These are phyloP conservation scores for Temnothorax curvispinosus DNA, from an alignment of 1,140 invertebrate genomes.

Conservation along the genomic window DNA sequence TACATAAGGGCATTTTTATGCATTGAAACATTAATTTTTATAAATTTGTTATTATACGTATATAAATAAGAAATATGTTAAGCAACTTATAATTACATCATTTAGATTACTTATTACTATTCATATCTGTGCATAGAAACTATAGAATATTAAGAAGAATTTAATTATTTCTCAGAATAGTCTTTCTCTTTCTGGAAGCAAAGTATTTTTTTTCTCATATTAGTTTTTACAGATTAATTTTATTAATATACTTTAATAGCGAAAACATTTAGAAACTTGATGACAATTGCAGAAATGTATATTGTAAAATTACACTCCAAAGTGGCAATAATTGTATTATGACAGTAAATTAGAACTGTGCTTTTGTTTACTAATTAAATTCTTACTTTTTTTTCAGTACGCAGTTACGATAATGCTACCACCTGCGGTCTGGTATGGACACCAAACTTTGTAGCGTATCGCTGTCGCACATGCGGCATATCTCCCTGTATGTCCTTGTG, in stretches of 20 bases:
- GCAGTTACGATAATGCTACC: slow-evolving; percentile 97
- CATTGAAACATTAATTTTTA: slow-evolving; percentile 18
- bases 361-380: slow-evolving; percentile 19
- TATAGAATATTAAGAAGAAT: neutral
- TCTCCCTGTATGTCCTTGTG: slow-evolving; percentile 99
- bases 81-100: neutral
- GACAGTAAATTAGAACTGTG: neutral
- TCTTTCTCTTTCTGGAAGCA: neutral
- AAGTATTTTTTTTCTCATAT: neutral
- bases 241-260: neutral
- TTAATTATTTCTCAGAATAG: neutral
- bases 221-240: neutral
- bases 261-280: neutral
- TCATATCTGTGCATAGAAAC: neutral
- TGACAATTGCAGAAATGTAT: neutral
- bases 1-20: neutral
- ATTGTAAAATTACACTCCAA: neutral
- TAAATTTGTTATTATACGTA: neutral
- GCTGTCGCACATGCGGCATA: slow-evolving; percentile 98
- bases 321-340: neutral
- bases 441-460: slow-evolving; percentile 98
- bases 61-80: neutral
- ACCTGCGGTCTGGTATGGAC: slow-evolving; percentile 99
- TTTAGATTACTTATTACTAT: neutral
- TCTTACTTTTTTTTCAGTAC: slow-evolving; percentile 88